Evolutionary conservation across 2,888 invertebrate species (phyloP).

Genomic region (Reticulitermes lucifugus): DNA sequence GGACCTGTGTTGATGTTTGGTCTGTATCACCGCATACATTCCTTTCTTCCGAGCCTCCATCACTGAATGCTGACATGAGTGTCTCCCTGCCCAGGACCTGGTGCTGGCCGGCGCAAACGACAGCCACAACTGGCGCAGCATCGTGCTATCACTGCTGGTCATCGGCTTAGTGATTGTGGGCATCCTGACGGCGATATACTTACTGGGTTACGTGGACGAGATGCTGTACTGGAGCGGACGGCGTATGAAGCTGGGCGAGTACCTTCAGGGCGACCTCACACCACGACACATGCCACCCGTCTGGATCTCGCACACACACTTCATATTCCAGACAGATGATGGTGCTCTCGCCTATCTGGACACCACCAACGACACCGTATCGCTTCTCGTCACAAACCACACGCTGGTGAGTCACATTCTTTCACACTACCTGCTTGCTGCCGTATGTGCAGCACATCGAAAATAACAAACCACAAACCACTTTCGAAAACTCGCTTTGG

Average conservation of each 20-base stretch:
- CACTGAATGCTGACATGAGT: too few species aligned
- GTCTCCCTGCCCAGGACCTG: conserved; percentile 71
- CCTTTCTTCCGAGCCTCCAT: too few species aligned
- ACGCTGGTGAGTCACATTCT: conserved; percentile 75
- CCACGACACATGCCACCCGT: conserved; percentile 80
- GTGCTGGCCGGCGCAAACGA: conserved; percentile 76
- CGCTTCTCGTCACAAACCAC: conserved; percentile 87
- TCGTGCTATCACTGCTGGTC: conserved; percentile 87
- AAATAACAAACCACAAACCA: too few species aligned
- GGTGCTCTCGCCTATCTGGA: conserved; percentile 84
- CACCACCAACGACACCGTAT: conserved; percentile 82
- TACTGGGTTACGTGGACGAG: conserved; percentile 91
- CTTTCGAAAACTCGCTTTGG: too few species aligned
- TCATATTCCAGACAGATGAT: conserved; percentile 89
- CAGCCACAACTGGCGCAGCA: conserved; percentile 91
- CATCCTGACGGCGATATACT: conserved; percentile 89
- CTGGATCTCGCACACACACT: conserved; percentile 85
- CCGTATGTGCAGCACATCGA: too few species aligned
- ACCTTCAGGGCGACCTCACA: conserved; percentile 77
- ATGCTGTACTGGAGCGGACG: conserved; percentile 89
- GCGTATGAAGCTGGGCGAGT: conserved; percentile 87
- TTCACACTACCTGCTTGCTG: too few species aligned
- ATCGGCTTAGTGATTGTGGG: conserved; percentile 89
- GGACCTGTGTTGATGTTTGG: too few species aligned
- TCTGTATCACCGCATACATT: too few species aligned